A percentile compares a stretch with the other conserved stretches of the same genome.
Conservation (phyloP, 2,113 vertebrate species). For the Protobothrops mucrosquamatus region DNA sequence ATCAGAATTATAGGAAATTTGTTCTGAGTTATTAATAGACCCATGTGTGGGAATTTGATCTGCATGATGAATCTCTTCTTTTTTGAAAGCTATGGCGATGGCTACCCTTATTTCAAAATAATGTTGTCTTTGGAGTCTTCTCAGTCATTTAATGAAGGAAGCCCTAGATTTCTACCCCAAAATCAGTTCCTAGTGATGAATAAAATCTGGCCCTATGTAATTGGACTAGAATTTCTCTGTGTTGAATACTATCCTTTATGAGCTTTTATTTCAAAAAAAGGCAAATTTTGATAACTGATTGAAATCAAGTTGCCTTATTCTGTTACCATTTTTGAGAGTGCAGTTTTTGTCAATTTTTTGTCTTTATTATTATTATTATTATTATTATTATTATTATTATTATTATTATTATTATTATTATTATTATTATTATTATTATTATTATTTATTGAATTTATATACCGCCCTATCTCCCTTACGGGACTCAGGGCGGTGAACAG, state of each 20-base stretch:
- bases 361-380: too few species aligned
- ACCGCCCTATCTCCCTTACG: too few species aligned
- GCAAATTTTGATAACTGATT: background rate
- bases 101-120: background rate
- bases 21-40: background rate
- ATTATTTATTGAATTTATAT: too few species aligned
- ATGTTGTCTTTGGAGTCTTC: background rate
- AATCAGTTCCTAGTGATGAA: too few species aligned
- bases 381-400: too few species aligned
- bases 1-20: conserved; percentile 10
- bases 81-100: background rate
- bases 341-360: background rate
- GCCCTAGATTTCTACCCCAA: background rate
- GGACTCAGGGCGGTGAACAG: too few species aligned
- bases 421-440: too few species aligned
- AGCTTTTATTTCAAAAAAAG: background rate
- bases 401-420: too few species aligned
- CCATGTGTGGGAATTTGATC: background rate
- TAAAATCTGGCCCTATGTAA: background rate
- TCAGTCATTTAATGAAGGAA: background rate
- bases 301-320: background rate
- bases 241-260: background rate
- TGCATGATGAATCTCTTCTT: background rate
- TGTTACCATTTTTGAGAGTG: background rate
- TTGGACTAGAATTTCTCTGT: background rate